Conservation (phyloP, 2,113 vertebrate genomes). For the Odocoileus virginianus region DNA sequence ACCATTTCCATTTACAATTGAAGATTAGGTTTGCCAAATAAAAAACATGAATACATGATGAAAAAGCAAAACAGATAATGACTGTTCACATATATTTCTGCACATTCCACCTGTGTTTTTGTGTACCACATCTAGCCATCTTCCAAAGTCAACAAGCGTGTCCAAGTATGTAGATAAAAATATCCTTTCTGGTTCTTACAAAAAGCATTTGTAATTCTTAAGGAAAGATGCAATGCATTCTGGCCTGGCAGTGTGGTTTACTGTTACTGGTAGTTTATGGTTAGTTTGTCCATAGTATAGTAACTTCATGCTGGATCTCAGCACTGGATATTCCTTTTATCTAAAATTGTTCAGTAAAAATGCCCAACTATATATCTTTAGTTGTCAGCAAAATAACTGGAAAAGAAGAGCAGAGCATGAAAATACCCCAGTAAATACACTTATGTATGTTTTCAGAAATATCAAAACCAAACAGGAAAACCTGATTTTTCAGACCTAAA, state of each 20-base stretch:
- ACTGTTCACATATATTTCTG: conserved; percentile 21
- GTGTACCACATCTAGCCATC: neutral
- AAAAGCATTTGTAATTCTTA: neutral
- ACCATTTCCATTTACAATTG: neutral
- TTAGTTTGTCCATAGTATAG: neutral
- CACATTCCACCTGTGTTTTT: conserved; percentile 7
- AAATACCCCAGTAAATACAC: conserved; percentile 17
- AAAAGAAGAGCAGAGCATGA: neutral
- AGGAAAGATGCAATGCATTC: neutral
- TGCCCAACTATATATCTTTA: neutral
- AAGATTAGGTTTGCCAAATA: neutral
- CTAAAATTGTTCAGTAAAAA: conserved; percentile 8
- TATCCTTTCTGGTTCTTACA: neutral
- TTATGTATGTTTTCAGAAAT: conserved; percentile 37
- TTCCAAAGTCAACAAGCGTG: neutral
- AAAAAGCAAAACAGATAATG: neutral
- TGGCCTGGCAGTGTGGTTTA: neutral
- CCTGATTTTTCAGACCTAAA: conserved; percentile 26
- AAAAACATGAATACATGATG: neutral
- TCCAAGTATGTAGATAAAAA: conserved; percentile 21
- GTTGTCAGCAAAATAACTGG: neutral
- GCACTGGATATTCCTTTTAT: neutral
- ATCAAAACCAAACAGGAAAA: conserved; percentile 23
- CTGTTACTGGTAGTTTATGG: neutral
- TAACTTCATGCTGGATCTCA: neutral